Percentiles rank a stretch among this genome's conserved stretches.
Evolutionary conservation across 1,140 invertebrate species (phyloP).

Genomic region (Rhyacophila brunnea): DNA sequence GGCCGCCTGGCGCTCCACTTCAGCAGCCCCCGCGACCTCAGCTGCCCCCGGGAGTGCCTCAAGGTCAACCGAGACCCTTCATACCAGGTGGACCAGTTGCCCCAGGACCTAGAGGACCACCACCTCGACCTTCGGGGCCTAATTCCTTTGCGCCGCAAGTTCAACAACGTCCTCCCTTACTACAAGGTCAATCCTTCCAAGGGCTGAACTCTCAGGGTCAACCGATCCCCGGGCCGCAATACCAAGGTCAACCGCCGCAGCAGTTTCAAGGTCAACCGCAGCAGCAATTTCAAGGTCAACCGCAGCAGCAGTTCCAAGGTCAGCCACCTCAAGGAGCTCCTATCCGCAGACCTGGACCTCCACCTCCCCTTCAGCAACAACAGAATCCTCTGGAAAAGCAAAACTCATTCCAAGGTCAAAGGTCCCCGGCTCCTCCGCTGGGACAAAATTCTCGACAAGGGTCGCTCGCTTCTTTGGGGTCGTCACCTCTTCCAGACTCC

Average conservation of each 20-base stretch:
- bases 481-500: constrained; percentile 4
- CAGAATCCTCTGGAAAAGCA: constrained; percentile 20
- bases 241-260: constrained; percentile 29
- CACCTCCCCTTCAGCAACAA: constrained; percentile 8
- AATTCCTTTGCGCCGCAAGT: constrained; percentile 43
- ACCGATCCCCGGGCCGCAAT: constrained; percentile 9
- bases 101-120: constrained; percentile 34
- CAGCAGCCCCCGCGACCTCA: constrained; percentile 18
- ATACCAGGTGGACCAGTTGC: constrained; percentile 29
- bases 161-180: constrained; percentile 42
- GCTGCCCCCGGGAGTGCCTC: constrained; percentile 18
- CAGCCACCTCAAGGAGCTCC: neutral
- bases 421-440: constrained; percentile 33
- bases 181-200: constrained; percentile 37
- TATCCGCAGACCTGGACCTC: constrained; percentile 19
- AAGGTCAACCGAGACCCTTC: constrained; percentile 32
- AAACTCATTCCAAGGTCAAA: constrained; percentile 22
- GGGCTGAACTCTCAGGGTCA: constrained; percentile 14
- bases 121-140: constrained; percentile 38
- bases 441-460: constrained; percentile 45
- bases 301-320: constrained; percentile 36
- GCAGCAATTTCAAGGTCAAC: constrained; percentile 18
- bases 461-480: constrained; percentile 43
- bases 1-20: constrained; percentile 36
- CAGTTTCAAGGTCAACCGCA: constrained; percentile 31